A percentile compares a stretch with the other conserved stretches of the same genome.
phyloP scores from a whole-genome alignment of 2,113 vertebrate species.

The Neotragus moschatus region DNA sequence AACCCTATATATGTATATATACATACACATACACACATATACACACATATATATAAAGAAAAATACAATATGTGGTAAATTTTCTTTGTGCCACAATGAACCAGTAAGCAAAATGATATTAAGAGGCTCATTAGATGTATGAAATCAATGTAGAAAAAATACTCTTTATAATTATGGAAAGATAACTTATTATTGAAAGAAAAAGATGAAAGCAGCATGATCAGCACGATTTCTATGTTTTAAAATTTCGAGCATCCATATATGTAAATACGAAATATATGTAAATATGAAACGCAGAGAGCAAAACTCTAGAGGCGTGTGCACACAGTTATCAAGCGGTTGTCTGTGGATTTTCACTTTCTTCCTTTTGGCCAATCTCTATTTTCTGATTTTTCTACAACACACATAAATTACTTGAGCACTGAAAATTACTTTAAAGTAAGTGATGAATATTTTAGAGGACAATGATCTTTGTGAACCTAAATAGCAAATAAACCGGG shows the following conservation, averaged over 20 bases:
- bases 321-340: not conserved
- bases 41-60: not conserved
- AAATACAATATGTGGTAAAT: not conserved
- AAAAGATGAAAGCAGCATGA: not conserved
- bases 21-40: not conserved
- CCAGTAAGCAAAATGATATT: not conserved
- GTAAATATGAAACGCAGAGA: not conserved
- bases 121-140: not conserved
- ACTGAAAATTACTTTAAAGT: constrained; percentile 67
- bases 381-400: constrained; percentile 49
- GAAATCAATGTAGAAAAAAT: not conserved
- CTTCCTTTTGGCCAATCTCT: not conserved
- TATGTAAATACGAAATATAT: not conserved
- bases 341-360: not conserved
- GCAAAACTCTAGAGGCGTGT: not conserved
- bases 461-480: constrained; percentile 62
- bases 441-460: constrained; percentile 70
- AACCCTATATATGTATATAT: not conserved
- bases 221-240: not conserved
- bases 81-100: not conserved
- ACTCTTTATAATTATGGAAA: not conserved
- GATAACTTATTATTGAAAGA: not conserved
- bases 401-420: constrained; percentile 58
- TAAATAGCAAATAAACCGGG: constrained; percentile 64
- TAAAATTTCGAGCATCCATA: not conserved